Conservation (phyloP, 1,140 invertebrate genomes). For the Micrasema longulum region DNA sequence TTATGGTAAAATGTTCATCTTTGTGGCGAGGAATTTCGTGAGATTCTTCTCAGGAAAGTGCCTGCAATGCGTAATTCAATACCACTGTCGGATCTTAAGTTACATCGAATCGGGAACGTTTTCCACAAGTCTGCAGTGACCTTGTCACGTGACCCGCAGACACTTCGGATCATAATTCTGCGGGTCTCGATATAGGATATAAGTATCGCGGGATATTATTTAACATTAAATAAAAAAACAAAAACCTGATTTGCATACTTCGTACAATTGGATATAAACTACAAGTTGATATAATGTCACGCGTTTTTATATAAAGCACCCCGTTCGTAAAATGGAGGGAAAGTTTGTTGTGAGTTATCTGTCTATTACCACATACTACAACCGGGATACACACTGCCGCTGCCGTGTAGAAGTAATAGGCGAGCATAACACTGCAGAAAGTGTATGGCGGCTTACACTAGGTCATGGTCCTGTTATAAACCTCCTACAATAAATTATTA, state of each 20-base stretch:
- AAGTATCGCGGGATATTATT: too few relatives aligned
- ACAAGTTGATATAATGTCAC: too few relatives aligned
- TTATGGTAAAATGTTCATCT: too few relatives aligned
- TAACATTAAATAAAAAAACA: too few relatives aligned
- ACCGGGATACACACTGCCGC: neutral
- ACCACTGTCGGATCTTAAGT: constrained; percentile 41
- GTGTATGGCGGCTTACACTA: constrained; percentile 48
- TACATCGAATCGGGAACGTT: constrained; percentile 31
- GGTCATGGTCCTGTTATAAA: constrained; percentile 53
- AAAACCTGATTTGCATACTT: too few relatives aligned
- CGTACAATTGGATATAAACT: neutral
- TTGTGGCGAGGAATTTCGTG: neutral
- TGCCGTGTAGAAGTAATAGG: constrained; percentile 35
- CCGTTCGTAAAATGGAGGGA: too few relatives aligned
- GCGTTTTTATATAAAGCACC: too few relatives aligned
- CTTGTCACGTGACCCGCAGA: constrained; percentile 39
- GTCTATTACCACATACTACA: constrained; percentile 11
- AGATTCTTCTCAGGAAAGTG: constrained; percentile 24
- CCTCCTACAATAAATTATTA: constrained; percentile 55
- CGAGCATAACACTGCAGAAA: constrained; percentile 43
- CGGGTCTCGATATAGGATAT: neutral
- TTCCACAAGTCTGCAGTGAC: constrained; percentile 31
- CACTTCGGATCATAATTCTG: constrained; percentile 4
- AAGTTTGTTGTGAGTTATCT: constrained; percentile 34
- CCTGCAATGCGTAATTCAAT: constrained; percentile 35